These are phyloP conservation scores for Scrobipalpa atriplicella DNA, from an alignment of 2,888 invertebrate species.

Conservation along the genomic window DNA sequence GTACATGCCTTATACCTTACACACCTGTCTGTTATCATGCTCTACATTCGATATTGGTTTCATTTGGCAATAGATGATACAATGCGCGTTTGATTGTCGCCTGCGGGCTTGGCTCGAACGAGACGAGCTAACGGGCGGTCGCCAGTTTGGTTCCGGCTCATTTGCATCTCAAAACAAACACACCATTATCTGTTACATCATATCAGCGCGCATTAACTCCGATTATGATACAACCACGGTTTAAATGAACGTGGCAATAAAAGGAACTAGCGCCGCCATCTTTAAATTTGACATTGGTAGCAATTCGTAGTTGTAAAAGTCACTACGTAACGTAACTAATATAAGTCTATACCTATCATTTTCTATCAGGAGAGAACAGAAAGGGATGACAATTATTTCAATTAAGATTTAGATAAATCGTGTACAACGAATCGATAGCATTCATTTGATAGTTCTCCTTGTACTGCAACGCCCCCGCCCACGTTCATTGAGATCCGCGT, in stretches of 20 bases:
- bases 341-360: too few species aligned
- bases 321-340: too few species aligned
- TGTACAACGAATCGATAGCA: too few species aligned
- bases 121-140: conserved; percentile 44
- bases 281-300: too few species aligned
- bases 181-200: conserved; percentile 55
- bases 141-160: conserved; percentile 48
- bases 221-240: conserved; percentile 37
- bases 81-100: background rate
- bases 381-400: too few species aligned
- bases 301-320: too few species aligned
- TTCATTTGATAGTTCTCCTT: too few species aligned
- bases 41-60: conserved; percentile 11
- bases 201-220: conserved; percentile 23
- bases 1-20: background rate
- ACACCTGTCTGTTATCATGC: background rate
- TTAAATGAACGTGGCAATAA: background rate
- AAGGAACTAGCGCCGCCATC: too few species aligned
- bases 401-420: too few species aligned
- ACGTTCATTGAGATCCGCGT: background rate
- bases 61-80: background rate
- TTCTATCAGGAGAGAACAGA: too few species aligned
- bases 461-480: too few species aligned
- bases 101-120: conserved; percentile 9
- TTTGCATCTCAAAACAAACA: conserved; percentile 56